A percentile compares a stretch with the other conserved stretches of the same genome.
Evolutionary conservation across 2,113 vertebrate species (phyloP).

Genomic region (Lepus europaeus): DNA sequence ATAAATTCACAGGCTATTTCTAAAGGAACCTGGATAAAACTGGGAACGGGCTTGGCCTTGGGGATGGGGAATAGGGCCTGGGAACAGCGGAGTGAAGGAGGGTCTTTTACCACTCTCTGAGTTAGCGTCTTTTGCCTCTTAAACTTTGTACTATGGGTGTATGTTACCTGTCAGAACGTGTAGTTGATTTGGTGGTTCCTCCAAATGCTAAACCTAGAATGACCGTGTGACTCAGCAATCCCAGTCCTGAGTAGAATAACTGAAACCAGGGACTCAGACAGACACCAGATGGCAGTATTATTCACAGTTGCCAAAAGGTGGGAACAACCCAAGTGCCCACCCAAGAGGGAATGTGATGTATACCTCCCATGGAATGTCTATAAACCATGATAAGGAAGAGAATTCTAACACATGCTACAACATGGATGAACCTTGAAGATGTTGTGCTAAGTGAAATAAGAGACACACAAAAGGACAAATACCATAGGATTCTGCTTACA

Average conservation of each 20-base stretch:
- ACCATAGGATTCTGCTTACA: not conserved
- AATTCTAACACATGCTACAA: not conserved
- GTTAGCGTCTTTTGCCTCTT: not conserved
- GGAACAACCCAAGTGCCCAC: not conserved
- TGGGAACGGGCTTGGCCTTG: not conserved
- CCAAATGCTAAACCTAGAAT: slow-evolving; percentile 22
- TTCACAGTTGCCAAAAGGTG: not conserved
- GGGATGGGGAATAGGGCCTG: too few species aligned
- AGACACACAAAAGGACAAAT: not conserved
- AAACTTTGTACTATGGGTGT: not conserved
- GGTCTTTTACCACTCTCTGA: not conserved
- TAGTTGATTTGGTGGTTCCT: slow-evolving; percentile 29
- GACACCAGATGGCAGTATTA: not conserved
- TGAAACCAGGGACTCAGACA: not conserved
- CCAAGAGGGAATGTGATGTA: not conserved
- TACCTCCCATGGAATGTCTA: not conserved
- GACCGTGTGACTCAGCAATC: not conserved
- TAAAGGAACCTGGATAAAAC: not conserved
- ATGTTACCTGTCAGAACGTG: not conserved
- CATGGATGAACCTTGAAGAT: not conserved
- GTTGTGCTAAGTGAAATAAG: slow-evolving; percentile 11
- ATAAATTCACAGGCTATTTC: not conserved
- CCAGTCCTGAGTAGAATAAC: not conserved
- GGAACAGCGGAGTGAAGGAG: not conserved
- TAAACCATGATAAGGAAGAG: not conserved